Evolutionary conservation across 2,797 vertebrate species (phyloP).

Genomic region (Sebastes oblongus): DNA sequence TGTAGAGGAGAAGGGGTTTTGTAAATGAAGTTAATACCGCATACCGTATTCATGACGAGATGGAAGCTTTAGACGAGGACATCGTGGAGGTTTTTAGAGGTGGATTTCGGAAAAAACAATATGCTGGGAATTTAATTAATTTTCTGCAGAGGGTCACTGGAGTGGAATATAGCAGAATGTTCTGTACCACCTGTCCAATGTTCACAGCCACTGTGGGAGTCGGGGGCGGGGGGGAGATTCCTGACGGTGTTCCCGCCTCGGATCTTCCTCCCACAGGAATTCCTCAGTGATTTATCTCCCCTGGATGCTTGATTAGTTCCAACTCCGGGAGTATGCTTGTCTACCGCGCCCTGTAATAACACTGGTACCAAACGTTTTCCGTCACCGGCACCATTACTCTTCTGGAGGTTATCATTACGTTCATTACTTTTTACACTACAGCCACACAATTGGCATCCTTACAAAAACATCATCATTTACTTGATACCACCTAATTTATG

Average conservation of each 20-base stretch:
- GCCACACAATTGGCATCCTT: not conserved
- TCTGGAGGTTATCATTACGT: not conserved
- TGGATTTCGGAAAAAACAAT: not conserved
- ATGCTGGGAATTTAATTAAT: not conserved
- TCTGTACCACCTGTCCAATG: conserved; percentile 36
- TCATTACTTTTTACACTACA: not conserved
- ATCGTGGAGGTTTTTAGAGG: not conserved
- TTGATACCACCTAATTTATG: not conserved
- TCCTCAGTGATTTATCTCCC: conserved; percentile 42
- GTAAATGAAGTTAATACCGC: not conserved
- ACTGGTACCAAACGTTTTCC: not conserved
- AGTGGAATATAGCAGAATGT: not conserved
- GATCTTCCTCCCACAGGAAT: conserved; percentile 58
- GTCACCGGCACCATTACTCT: not conserved
- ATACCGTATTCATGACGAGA: not conserved
- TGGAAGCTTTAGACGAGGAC: not conserved
- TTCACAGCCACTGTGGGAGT: conserved; percentile 45
- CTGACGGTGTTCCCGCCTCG: conserved; percentile 1
- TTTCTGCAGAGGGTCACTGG: not conserved
- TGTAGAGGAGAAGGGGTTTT: not conserved
- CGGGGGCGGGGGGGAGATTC: not conserved
- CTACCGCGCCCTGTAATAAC: not conserved
- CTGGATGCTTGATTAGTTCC: conserved; percentile 28
- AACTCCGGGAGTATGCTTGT: conserved; percentile 6
- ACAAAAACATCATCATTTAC: not conserved